phyloP scores from a whole-genome alignment of 1,140 invertebrate species.

The Heliconius melpomene region DNA sequence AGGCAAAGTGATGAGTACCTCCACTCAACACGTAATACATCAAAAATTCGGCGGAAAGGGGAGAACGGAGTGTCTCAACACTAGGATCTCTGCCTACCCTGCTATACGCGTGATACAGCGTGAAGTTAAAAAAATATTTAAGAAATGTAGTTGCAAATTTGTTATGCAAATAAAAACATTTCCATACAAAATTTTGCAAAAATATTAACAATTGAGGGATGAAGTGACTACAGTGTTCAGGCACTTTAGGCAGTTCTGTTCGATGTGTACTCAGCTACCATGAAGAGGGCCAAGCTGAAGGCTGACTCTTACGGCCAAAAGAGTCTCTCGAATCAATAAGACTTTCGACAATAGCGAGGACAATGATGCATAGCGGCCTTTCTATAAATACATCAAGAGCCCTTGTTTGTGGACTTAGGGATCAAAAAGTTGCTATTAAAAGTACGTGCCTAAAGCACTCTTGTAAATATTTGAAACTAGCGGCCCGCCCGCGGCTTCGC shows the following conservation, averaged over 20 bases:
- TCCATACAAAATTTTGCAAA: not conserved
- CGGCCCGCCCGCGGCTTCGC: too few relatives aligned
- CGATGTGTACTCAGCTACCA: constrained; percentile 6
- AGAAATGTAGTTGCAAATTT: too few relatives aligned
- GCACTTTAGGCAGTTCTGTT: not conserved
- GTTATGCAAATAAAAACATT: not conserved
- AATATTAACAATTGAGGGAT: not conserved
- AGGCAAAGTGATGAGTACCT: too few relatives aligned
- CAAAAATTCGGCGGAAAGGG: too few relatives aligned
- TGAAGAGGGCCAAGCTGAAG: constrained; percentile 28
- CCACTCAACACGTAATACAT: too few relatives aligned
- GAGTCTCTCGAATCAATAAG: constrained; percentile 44
- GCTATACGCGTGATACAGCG: too few relatives aligned
- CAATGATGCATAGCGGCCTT: constrained; percentile 43
- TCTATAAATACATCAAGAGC: constrained; percentile 42
- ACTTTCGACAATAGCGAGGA: constrained; percentile 44
- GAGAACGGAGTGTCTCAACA: too few relatives aligned
- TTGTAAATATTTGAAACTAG: not conserved
- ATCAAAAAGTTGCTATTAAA: constrained; percentile 25
- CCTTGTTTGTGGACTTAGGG: constrained; percentile 17
- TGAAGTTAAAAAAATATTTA: too few relatives aligned
- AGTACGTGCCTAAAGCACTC: not conserved
- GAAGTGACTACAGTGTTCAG: not conserved
- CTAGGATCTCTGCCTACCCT: too few relatives aligned
- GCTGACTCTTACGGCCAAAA: constrained; percentile 36